Conservation (phyloP, 2,888 invertebrate genomes). For the Amorpha juglandis region DNA sequence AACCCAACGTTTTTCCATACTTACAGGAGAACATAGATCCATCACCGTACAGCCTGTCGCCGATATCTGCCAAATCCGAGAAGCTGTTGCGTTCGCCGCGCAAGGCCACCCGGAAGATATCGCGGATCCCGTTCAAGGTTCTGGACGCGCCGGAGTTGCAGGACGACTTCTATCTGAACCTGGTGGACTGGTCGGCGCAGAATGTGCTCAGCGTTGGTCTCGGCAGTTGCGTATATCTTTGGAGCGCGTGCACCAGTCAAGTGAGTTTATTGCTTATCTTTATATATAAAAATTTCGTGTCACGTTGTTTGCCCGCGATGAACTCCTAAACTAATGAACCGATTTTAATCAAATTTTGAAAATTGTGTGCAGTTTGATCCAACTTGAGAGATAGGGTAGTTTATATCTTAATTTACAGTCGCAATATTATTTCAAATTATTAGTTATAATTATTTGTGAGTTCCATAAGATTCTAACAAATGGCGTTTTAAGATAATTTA, state of each 20-base stretch:
- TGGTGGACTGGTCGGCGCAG: constrained; percentile 99
- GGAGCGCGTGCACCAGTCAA: constrained; percentile 99
- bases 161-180: constrained; percentile 99
- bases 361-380: too few relatives aligned
- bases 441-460: too few relatives aligned
- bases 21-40: constrained; percentile 91
- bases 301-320: too few relatives aligned
- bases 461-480: too few relatives aligned
- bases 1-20: neutral
- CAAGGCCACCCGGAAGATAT: constrained; percentile 99
- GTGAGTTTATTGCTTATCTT: constrained; percentile 70
- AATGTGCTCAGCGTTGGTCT: constrained; percentile 99
- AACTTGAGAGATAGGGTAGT: too few relatives aligned
- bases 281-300: too few relatives aligned
- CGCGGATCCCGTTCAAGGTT: constrained; percentile 98
- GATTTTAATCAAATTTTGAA: too few relatives aligned
- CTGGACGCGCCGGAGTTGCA: constrained; percentile 98
- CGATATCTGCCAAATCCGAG: constrained; percentile 97
- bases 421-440: too few relatives aligned
- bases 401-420: too few relatives aligned
- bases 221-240: constrained; percentile 98
- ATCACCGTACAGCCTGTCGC: constrained; percentile 96
- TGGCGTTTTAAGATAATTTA: too few relatives aligned
- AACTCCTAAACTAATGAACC: too few relatives aligned
- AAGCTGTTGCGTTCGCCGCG: constrained; percentile 96